A percentile compares a stretch with the other conserved stretches of the same genome.
These are phyloP conservation scores for Diorhabda elongata DNA, from an alignment of 1,140 invertebrate species.

Conservation along the genomic window DNA sequence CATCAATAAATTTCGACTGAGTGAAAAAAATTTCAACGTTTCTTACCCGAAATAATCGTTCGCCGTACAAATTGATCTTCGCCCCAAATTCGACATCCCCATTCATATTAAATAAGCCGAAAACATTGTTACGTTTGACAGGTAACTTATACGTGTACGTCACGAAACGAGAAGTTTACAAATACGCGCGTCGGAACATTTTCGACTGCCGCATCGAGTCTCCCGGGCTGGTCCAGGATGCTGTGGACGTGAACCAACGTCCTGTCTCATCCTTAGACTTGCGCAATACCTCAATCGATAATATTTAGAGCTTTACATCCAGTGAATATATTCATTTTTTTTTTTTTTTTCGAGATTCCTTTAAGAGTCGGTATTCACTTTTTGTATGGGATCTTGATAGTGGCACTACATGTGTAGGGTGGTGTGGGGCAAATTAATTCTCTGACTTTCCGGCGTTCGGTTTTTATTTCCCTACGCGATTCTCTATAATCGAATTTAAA, in stretches of 20 bases:
- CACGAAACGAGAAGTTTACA: background rate
- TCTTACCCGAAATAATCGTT: too few relatives aligned
- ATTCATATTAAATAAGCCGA: background rate
- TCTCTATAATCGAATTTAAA: too few relatives aligned
- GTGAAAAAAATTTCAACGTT: too few relatives aligned
- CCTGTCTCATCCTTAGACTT: conserved; percentile 1
- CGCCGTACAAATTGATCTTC: too few relatives aligned
- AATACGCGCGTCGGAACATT: background rate
- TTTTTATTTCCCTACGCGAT: too few relatives aligned
- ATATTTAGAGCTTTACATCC: background rate
- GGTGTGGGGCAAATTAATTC: background rate
- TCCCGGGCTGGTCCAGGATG: conserved; percentile 1
- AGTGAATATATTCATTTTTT: background rate
- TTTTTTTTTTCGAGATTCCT: background rate
- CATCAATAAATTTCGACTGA: too few relatives aligned
- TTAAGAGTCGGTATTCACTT: conserved; percentile 2
- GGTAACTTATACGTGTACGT: background rate
- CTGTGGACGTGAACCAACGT: conserved; percentile 1
- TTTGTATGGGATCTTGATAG: background rate
- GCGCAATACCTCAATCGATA: background rate
- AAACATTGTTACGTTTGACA: background rate
- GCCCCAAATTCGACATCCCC: too few relatives aligned
- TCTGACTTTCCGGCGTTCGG: background rate
- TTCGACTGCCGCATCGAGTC: background rate
- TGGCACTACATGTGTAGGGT: conserved; percentile 1